Conservation (phyloP, 2,113 vertebrate genomes). For the Osmerus eperlanus region DNA sequence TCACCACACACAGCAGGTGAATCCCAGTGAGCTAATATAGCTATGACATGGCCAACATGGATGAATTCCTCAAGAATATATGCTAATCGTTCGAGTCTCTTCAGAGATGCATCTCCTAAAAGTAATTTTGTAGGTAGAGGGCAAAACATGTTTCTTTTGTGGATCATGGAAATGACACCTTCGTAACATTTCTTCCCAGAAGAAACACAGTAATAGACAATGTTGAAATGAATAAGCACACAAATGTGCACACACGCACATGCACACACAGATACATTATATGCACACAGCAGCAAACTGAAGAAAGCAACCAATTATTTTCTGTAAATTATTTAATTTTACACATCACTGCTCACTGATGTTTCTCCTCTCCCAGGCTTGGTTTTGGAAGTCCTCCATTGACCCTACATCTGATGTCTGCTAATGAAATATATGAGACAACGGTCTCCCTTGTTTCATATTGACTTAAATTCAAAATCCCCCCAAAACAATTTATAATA, state of each 20-base stretch:
- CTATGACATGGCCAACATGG: too few species aligned
- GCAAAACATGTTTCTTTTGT: too few species aligned
- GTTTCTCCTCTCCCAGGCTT: constrained; percentile 1
- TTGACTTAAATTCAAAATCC: too few species aligned
- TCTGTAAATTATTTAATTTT: constrained; percentile 40
- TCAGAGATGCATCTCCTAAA: too few species aligned
- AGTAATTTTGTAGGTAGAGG: too few species aligned
- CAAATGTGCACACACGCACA: not conserved
- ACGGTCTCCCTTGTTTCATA: not conserved
- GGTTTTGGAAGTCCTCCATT: constrained; percentile 22
- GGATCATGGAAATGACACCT: too few species aligned
- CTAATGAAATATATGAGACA: constrained; percentile 19
- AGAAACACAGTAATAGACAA: not conserved
- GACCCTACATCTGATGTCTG: constrained; percentile 22
- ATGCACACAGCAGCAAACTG: not conserved
- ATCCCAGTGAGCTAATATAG: too few species aligned
- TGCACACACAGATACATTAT: constrained; percentile 6
- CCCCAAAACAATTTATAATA: too few species aligned
- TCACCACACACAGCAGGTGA: not conserved
- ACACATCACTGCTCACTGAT: constrained; percentile 26
- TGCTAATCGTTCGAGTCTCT: too few species aligned
- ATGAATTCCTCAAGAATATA: too few species aligned
- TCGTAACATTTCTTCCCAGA: not conserved
- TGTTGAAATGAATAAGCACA: not conserved
- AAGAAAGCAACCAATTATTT: constrained; percentile 36